phyloP scores from a whole-genome alignment of 2,113 vertebrate species.

The Micromys minutus region DNA sequence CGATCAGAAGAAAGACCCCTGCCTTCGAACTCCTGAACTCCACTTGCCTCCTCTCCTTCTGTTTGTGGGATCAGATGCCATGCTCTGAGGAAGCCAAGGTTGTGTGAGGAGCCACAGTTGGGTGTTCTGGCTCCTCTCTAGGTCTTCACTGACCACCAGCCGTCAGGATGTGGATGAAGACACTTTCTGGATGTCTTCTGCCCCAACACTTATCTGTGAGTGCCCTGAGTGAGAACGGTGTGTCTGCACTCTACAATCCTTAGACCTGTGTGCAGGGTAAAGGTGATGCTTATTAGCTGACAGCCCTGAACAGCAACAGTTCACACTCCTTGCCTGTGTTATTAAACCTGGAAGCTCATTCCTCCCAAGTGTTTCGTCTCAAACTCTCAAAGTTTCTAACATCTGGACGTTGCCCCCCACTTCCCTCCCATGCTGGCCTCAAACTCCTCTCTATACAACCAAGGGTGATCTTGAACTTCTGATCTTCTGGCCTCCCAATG shows the following conservation, averaged over 20 bases:
- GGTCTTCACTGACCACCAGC: not conserved
- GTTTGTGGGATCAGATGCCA: not conserved
- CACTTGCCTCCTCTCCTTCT: not conserved
- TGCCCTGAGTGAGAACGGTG: not conserved
- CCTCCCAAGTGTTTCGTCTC: not conserved
- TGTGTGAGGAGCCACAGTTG: accelerated
- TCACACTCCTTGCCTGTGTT: not conserved
- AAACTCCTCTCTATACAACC: not conserved
- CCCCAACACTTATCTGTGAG: too few relatives aligned
- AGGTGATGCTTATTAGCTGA: not conserved
- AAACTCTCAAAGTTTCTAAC: not conserved
- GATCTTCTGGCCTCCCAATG: not conserved
- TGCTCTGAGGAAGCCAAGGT: not conserved
- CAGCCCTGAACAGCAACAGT: accelerated
- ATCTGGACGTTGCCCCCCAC: too few relatives aligned
- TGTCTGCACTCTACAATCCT: not conserved
- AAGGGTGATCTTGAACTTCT: not conserved
- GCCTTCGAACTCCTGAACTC: too few relatives aligned
- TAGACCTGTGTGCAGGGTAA: too few relatives aligned
- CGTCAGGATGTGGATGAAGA: not conserved
- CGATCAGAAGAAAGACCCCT: not conserved
- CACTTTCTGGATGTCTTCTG: not conserved
- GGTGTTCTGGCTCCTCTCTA: not conserved
- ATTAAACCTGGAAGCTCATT: not conserved
- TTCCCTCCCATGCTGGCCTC: not conserved